phyloP scores from a whole-genome alignment of 1,140 invertebrate genomes.

The Meloidogyne exigua region DNA sequence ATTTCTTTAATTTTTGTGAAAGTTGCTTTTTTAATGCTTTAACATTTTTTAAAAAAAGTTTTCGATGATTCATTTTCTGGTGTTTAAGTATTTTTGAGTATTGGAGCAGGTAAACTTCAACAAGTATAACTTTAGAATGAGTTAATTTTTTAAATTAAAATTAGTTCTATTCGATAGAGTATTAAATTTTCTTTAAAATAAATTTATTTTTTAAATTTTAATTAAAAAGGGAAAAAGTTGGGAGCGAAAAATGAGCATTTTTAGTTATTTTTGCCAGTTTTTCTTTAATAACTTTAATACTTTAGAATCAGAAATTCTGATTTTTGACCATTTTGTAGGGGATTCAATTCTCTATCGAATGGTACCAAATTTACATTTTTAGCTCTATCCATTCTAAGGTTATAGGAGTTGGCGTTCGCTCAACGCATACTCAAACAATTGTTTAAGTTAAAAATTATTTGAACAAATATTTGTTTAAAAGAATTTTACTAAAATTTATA shows the following conservation, averaged over 20 bases:
- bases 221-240: background rate
- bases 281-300: background rate
- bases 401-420: background rate
- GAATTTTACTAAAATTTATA: background rate
- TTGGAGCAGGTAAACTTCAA: background rate
- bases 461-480: background rate
- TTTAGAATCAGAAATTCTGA: background rate
- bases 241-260: background rate
- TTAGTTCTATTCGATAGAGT: too few species aligned
- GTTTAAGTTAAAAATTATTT: background rate
- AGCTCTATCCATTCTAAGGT: background rate
- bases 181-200: background rate
- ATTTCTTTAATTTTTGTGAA: background rate
- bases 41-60: background rate
- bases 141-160: too few species aligned
- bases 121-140: too few species aligned
- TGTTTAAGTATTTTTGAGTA: background rate
- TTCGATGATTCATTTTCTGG: background rate
- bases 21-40: background rate
- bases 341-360: background rate
- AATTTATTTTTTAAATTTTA: background rate
- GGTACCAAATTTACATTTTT: background rate
- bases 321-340: background rate
- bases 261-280: background rate
- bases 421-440: background rate